Base-by-base conservation (phyloP, 2,113 vertebrate species). In the Typhlomys cinereus region DNA sequence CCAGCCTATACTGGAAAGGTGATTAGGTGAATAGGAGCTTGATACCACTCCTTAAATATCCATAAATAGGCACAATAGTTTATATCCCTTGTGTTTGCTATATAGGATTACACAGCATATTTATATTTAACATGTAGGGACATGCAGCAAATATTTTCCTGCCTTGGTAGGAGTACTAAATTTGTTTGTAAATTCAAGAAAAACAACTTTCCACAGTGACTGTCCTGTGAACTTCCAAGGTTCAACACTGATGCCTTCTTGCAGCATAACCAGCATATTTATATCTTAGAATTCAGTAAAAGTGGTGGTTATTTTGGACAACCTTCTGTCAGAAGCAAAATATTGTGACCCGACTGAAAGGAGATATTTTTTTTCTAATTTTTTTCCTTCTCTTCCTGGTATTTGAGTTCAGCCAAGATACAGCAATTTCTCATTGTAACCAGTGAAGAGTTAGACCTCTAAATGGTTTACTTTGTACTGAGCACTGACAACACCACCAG, bases 321-420 rank as follows among this genome's bases (percentile, higher is more conserved):
- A 87, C 44, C 70, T 96, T 97, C 95, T 97, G 94, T 96, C 87
- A 95, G 89, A 94, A 92, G 73, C 39, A 91, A 87, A 96, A 89
- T 96, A 94, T 81, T 96, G 84, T 96, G 91, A 96, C 87, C 87
- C 86, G 92, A 95, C 66, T 92, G 93, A 92, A 97, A 96, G 80
- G 46, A 85, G 73, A 94, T 96, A 87, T 92, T 95, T 96, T 95
- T 96, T 89, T 88, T 90, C 92, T 70, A 48, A 6, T 85, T 84
- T 67, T 59, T 69, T 69, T 44, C 73, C 87, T 62, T 52, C 29
- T 92, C 41, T 94, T 94, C 61, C 84, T 92, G 71, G 76, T 95
- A 78, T 78, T 95, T 96, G 95, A 95, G 96, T 96, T 97, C 96
- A 97, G 95, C 96, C 96, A 97, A 96, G 57, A 96, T 95, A 92